Base-by-base conservation (phyloP, 2,888 invertebrate genomes). In the Melinaea menophilus region DNA sequence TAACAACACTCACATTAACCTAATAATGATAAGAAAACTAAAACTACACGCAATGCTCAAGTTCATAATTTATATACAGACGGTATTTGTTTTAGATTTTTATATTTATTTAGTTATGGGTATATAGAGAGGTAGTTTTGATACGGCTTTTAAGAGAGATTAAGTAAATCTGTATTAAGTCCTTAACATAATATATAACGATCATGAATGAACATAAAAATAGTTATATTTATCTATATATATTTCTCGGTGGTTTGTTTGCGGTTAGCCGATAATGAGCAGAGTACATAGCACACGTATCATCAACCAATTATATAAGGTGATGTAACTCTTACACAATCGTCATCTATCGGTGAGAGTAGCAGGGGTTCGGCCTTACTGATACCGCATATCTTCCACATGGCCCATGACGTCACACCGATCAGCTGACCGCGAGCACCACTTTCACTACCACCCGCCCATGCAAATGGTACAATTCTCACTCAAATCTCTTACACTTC, bases 381-480 rank as follows among this genome's bases (percentile, higher is more conserved):
- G 83, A 88, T 86, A 82, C 89, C 88, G 80, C 90, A 90, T 75
- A 89, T 89, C 79, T 79, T 90, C 90, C 90, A 90, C 90, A 90
- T 90, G 86, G 87, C 84, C 89, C 90, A 89, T 89, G 76, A 80
- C 85, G 82, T 81, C 85, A 83, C 79, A 75, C 71, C 67, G 33
- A 11, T 78, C 87, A 85, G 86, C 87, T 86, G 86, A 80, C 79
- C 79, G 75, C 75, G 74, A 77, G 75, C 85, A 83, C 84, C 81
- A 88, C 89, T 89, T 88, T 89, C 89, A 84, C 88, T 85, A 73
- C 73, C 77, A 69, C 66, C 59, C 61, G 69, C 71, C 75, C 80
- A 85, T 83, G 83, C 76, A 81, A 81, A 85, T 80, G 73, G 69
- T 77, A 76, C 75, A 75, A 76, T 79, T 77, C 74, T 74, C 84